A percentile compares a stretch with the other conserved stretches of the same genome.
phyloP scores from a whole-genome alignment of 1,140 invertebrate species.

The Ptiloglossa arizonensis region DNA sequence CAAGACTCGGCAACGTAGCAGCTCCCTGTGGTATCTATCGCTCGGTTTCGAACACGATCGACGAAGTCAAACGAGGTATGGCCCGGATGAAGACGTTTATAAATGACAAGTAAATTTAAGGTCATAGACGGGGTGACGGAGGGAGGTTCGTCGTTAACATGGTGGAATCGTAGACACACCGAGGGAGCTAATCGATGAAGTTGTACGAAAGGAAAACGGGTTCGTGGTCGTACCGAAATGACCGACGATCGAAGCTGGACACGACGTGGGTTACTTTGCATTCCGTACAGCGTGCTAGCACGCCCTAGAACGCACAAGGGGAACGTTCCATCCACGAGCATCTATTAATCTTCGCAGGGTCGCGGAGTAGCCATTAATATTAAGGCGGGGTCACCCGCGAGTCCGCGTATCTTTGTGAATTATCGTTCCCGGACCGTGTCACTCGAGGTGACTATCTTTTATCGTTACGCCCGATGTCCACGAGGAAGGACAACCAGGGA shows the following conservation, averaged over 20 bases:
- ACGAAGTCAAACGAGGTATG: constrained; percentile 10
- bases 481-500: neutral
- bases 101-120: constrained; percentile 38
- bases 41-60: neutral
- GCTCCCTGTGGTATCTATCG: neutral
- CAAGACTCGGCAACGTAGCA: too few relatives aligned
- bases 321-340: constrained; percentile 34
- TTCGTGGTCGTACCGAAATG: constrained; percentile 42
- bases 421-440: constrained; percentile 66
- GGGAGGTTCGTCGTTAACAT: constrained; percentile 24
- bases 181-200: constrained; percentile 55
- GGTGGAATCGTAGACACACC: neutral
- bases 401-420: constrained; percentile 70
- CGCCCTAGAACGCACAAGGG: constrained; percentile 40
- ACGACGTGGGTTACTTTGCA: constrained; percentile 55
- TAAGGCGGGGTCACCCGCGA: constrained; percentile 62
- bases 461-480: constrained; percentile 47
- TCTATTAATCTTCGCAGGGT: constrained; percentile 72
- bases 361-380: constrained; percentile 70
- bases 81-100: constrained; percentile 15
- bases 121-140: neutral
- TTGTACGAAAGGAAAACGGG: constrained; percentile 34
- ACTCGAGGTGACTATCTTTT: constrained; percentile 60
- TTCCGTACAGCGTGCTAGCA: constrained; percentile 53
- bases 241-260: constrained; percentile 35